Base-by-base conservation (phyloP, 2,797 vertebrate genomes). In the Anguilla marmorata region DNA sequence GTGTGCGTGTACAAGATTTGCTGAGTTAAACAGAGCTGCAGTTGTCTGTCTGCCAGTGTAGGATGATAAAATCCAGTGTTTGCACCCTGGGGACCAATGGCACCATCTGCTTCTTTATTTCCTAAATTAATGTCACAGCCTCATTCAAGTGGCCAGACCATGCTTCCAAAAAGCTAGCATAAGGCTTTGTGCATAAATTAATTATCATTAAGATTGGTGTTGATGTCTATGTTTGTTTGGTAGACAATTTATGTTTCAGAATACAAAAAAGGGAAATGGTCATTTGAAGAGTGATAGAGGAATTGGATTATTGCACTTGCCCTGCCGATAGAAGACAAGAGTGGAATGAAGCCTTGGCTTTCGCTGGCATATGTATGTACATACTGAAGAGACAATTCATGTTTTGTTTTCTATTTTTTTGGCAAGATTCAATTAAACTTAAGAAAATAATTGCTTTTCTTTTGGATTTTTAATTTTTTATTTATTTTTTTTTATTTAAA, bases 51-150 rank as follows among this genome's bases (percentile, higher is more conserved):
- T 83, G 79, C 60, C 58, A 30, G 60, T 69, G 80, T 50, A 41
- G 41, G 45, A 33, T 69, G 60, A 52, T 84, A 48, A 52, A 87
- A 87, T 84, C 54, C 45, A 84, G 45, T 84, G 80, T 87, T 87
- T 66, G 83, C 45, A 56, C 86, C 86, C 80, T 60, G 60, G 86
- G 86, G 86, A 87, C 79, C 80, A 84, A 30, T 87, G 80, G 58
- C 86, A 84, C 52, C 45, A 83, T 87, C 86, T 87, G 86, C 56
- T 41, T 87, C 79, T 87, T 45, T 45, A 72, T 84, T 87, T 50
- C 86, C 80, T 63, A 84, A 84, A 69, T 72, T 84, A 66, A 83
- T 84, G 63, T 84, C 79, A 52, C 82, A 60, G n/a, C 79, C 80
- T 50, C 79, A 66, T 60, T 87, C 41, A 87, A 84, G 80, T 84